A percentile compares a stretch with the other conserved stretches of the same genome.
phyloP scores from a whole-genome alignment of 2,113 vertebrate species.

The Xyliphius kryptos region DNA sequence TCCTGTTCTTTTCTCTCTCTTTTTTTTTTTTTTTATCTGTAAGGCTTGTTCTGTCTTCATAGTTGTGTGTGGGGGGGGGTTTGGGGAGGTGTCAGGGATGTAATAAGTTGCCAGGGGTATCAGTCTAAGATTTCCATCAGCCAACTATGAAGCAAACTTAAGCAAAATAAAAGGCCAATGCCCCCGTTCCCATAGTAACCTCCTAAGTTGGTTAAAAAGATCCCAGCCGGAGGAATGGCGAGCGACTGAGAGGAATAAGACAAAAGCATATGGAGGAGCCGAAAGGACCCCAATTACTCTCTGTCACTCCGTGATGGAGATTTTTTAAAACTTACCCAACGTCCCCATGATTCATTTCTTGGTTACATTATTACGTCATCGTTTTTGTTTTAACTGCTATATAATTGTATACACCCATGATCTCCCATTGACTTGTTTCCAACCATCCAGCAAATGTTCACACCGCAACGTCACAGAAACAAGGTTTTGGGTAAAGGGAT shows the following conservation, averaged over 20 bases:
- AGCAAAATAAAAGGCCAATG: constrained; percentile 43
- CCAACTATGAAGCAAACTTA: constrained; percentile 44
- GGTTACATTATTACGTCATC: neutral
- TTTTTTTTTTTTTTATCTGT: constrained; percentile 26
- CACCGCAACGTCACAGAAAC: neutral
- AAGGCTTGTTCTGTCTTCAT: constrained; percentile 21
- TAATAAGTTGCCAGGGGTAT: constrained; percentile 42
- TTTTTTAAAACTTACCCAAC: neutral
- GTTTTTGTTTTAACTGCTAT: neutral
- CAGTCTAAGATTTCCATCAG: constrained; percentile 38
- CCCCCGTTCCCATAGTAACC: constrained; percentile 60
- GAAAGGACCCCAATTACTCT: neutral
- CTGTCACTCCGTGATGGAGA: neutral
- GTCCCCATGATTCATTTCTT: neutral
- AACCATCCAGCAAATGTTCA: no score
- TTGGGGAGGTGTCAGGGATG: neutral
- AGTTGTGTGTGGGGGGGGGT: constrained; percentile 14
- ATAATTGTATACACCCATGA: no score
- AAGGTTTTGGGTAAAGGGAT: constrained; percentile 19
- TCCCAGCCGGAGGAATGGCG: constrained; percentile 43
- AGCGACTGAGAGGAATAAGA: neutral
- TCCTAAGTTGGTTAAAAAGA: constrained; percentile 62
- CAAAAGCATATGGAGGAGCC: constrained; percentile 10
- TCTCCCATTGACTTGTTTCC: no score
- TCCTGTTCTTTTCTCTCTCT: constrained; percentile 8